phyloP scores from a whole-genome alignment of 2,113 vertebrate species.

The Eidolon helvum region DNA sequence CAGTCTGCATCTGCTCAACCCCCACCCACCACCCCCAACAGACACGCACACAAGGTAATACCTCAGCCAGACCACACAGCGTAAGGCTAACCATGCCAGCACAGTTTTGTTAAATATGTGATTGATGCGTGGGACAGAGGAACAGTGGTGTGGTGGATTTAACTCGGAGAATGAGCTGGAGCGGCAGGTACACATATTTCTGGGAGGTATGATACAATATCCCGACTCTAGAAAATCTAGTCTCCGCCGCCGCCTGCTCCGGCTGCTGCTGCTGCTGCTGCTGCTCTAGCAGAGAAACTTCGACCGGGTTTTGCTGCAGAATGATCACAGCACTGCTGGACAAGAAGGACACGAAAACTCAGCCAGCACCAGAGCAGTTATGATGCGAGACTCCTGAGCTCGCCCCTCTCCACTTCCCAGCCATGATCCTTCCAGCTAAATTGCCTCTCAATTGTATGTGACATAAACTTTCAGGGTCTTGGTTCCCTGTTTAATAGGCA shows the following conservation, averaged over 20 bases:
- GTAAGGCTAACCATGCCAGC: not conserved
- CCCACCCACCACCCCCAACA: not conserved
- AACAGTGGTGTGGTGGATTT: not conserved
- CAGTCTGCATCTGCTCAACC: not conserved
- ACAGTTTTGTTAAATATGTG: not conserved
- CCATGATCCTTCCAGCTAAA: not conserved
- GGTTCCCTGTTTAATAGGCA: conserved; percentile 46
- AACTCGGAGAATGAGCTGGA: not conserved
- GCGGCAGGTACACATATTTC: not conserved
- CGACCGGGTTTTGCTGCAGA: not conserved
- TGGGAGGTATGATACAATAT: not conserved
- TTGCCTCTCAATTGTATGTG: conserved; percentile 31
- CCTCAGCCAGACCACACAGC: not conserved
- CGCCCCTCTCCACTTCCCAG: not conserved
- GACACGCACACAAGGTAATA: not conserved
- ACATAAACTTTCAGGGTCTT: conserved; percentile 50
- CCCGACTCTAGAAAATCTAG: not conserved
- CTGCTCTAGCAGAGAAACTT: not conserved
- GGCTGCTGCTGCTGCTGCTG: not conserved
- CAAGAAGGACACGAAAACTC: not conserved
- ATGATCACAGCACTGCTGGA: not conserved
- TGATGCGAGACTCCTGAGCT: accelerated
- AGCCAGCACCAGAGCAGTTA: not conserved
- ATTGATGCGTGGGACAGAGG: not conserved
- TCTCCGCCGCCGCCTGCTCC: no score